Evolutionary conservation across 2,113 vertebrate species (phyloP), one percentile per base, ranked within the genome.

Genomic region (Ophthalmolycus amberensis): DNA sequence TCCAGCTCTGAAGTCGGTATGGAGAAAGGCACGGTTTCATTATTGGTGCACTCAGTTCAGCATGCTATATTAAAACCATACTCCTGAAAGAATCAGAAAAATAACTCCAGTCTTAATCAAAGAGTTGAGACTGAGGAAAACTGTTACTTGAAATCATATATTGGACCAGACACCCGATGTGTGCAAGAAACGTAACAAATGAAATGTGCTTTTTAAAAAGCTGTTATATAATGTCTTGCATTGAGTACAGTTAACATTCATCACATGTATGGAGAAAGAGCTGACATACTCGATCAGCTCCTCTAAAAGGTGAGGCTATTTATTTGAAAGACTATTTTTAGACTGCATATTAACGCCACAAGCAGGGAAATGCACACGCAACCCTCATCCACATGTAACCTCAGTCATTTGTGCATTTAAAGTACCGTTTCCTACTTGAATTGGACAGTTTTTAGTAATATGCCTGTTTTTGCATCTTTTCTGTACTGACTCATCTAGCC

Each of bases 371-470:
- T 75, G 52, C 72, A 84, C 32, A 75, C 70, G 54, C 58, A 34
- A 4, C 52, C 54, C 34, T 73, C 75, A 44, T 58, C 44, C 52
- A 60, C 42, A 70, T 34, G 22, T 81, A 80, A 84, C 71, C 86
- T 88, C 73, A 71, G 65, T 81, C 56, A 29, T 71, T 64, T 69
- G 38, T 54, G 54, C 75, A 73, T 89, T 83, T 67, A 88, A 88
- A 88, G 59, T 82, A 90, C 85, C 90, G 73, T 93, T 92, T 93
- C 88, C 89, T 91, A 94, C 91, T 88, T 85, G 85, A 90, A 91
- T 80, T 50, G 65, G 79, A 88, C 88, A 79, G 74, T 91, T 93
- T 91, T 87, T 83, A 90, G 82, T 87, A 90, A 69, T 44, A 63
- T 69, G 72, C 71, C 82, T 91, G 48, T 79, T 62, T 88, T 88